These are phyloP conservation scores for Galerucella nymphaeae DNA, from an alignment of 2,888 invertebrate species.

Conservation along the genomic window DNA sequence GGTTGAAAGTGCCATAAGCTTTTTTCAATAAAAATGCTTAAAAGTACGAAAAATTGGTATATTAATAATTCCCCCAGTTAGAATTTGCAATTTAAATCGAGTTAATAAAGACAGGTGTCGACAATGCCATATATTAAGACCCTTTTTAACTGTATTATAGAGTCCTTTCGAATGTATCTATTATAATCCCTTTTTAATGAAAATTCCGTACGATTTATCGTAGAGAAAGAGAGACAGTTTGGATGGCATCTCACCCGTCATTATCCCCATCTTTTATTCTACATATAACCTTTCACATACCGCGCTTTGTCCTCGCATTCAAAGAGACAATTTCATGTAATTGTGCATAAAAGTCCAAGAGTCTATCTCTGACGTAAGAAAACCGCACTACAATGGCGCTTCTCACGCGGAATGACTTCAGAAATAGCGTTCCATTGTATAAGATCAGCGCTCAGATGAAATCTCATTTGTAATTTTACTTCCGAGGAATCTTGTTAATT, in stretches of 20 bases:
- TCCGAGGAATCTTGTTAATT: slow-evolving; percentile 37
- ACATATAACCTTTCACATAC: slow-evolving; percentile 66
- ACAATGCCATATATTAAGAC: too few relatives aligned
- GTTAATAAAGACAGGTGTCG: slow-evolving; percentile 12
- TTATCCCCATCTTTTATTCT: slow-evolving; percentile 65
- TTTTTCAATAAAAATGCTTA: neutral
- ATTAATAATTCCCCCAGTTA: too few relatives aligned
- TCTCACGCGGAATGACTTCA: slow-evolving; percentile 60
- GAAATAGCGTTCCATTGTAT: slow-evolving; percentile 58
- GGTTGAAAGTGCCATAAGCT: neutral
- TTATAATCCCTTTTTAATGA: slow-evolving; percentile 64
- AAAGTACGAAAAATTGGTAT: neutral
- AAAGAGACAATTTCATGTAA: slow-evolving; percentile 62
- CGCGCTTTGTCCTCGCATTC: slow-evolving; percentile 60
- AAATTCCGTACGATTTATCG: slow-evolving; percentile 58
- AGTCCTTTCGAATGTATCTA: slow-evolving; percentile 25
- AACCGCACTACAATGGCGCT: slow-evolving; percentile 57
- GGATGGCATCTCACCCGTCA: slow-evolving; percentile 59
- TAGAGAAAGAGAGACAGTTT: slow-evolving; percentile 49
- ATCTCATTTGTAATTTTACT: slow-evolving; percentile 50
- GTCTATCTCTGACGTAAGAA: slow-evolving; percentile 51
- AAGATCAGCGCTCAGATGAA: slow-evolving; percentile 53
- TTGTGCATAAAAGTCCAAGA: slow-evolving; percentile 61
- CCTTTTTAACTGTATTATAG: neutral
- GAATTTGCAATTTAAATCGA: neutral